Evolutionary conservation across 1,140 invertebrate genomes (phyloP), one percentile per base, ranked within the genome.

Genomic region (Maniola jurtina): DNA sequence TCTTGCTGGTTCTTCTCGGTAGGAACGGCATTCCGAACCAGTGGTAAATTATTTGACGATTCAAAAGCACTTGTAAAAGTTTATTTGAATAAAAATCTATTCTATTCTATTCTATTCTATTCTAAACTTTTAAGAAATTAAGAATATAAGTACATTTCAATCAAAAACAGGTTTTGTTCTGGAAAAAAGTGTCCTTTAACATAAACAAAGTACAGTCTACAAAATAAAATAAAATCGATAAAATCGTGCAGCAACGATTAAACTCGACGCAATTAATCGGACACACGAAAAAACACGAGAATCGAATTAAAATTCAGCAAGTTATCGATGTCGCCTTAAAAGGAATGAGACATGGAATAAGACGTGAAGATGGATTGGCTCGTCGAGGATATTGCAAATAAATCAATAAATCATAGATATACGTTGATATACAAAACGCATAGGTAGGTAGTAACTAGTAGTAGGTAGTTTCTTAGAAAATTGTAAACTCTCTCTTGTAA

Each of bases 221-320:
- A 35, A 16, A 52, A 34, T 25, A n/a, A 42, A 60, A 47, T 45
- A 33, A 64, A 64, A 54, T 60, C 36, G 64, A 66, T 66, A 66
- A 66, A 36, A 60, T 60, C 64, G 33, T 64, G 40, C 62, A 52
- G 45, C 10, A 36, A 61, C 61, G 25, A 64, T 59, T 45, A 55
- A 60, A 66, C 59, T 47, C 47, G 47, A 15, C 40, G 57, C 57
- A 66, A 66, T 66, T 66, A 60, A 66, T 60, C 64, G 64, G 47
- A 52, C 34, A 60, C 15, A 54, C 35, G 48, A 25, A 60, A 64
- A 58, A 59, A 66, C 64, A 60, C 15, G 64, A 55, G 54, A 60
- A 65, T 42, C 35, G 57, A 65, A 65, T 65, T 66, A 66, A 60
- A 66, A 66, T 66, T 60, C 57, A 66, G 13, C 64, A 45, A 60